These are phyloP conservation scores for Orthonyx spaldingii DNA, from an alignment of 2,113 vertebrate species.

Conservation along the genomic window DNA sequence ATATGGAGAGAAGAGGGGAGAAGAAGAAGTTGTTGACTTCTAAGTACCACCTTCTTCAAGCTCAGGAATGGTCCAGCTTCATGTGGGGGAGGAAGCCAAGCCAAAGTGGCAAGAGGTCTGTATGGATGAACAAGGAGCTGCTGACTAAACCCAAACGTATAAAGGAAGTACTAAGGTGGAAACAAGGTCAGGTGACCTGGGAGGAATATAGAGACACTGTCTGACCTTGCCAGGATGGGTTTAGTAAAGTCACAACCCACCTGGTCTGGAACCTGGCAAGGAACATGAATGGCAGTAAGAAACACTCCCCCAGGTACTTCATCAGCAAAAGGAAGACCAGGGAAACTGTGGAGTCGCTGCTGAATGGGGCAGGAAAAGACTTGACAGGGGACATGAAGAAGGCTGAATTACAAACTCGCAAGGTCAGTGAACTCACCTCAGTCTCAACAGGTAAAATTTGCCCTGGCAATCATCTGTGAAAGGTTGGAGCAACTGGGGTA, in stretches of 20 bases:
- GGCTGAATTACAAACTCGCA: background rate
- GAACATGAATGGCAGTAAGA: rapidly evolving
- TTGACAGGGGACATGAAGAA: background rate
- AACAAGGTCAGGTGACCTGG: background rate
- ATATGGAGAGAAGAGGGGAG: background rate
- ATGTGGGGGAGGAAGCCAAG: background rate
- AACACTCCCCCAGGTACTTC: background rate
- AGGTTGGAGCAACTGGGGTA: background rate
- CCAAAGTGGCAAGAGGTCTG: background rate
- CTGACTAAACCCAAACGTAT: background rate
- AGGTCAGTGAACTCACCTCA: background rate
- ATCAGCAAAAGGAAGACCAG: background rate
- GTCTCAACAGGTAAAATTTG: background rate
- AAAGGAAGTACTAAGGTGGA: background rate
- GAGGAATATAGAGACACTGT: background rate
- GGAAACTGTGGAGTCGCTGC: background rate
- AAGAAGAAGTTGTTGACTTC: background rate
- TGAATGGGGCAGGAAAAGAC: background rate
- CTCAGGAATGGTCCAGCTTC: background rate
- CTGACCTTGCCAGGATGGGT: background rate
- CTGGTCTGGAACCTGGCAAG: background rate
- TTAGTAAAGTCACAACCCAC: background rate
- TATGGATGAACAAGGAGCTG: background rate
- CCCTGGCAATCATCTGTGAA: background rate
- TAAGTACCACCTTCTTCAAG: background rate